These are phyloP conservation scores for Triplophysa dalaica DNA, from an alignment of 2,113 vertebrate species.

Conservation along the genomic window DNA sequence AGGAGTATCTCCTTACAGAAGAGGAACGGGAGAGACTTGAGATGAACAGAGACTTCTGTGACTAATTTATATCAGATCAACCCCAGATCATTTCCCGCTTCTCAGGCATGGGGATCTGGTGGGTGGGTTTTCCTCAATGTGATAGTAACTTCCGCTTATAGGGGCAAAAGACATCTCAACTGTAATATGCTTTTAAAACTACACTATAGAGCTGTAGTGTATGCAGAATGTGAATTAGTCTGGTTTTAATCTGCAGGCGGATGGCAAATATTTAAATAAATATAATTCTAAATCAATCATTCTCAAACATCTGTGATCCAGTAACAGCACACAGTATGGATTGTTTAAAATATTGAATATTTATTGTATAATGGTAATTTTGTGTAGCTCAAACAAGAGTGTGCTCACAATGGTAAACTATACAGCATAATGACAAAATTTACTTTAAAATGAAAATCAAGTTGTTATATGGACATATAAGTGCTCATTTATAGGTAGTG, in stretches of 20 bases:
- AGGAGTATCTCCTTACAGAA: slow-evolving; percentile 83
- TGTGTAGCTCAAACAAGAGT: slow-evolving; percentile 40
- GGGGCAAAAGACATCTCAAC: not conserved
- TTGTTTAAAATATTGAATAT: slow-evolving; percentile 50
- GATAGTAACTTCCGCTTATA: not conserved
- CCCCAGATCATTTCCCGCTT: not conserved
- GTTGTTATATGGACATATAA: not conserved
- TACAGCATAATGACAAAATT: slow-evolving; percentile 4
- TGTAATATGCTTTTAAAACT: not conserved
- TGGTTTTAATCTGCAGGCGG: slow-evolving; percentile 12
- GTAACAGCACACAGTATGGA: slow-evolving; percentile 21
- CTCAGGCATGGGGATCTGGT: not conserved
- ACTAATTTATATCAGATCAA: slow-evolving; percentile 64
- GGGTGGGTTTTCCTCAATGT: not conserved
- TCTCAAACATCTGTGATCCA: slow-evolving; percentile 22
- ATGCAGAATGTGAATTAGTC: not conserved
- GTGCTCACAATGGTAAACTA: not conserved
- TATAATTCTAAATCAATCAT: not conserved
- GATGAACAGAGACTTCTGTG: slow-evolving; percentile 78
- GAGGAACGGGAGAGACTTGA: slow-evolving; percentile 74
- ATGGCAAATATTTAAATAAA: not conserved
- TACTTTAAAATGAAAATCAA: not conserved
- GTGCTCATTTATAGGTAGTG: not conserved
- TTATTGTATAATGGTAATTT: slow-evolving; percentile 61
- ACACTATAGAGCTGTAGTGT: too few relatives aligned